Percentiles rank a stretch among this genome's conserved stretches.
These are phyloP conservation scores for Lerema accius DNA, from an alignment of 1,140 invertebrate genomes.

Conservation along the genomic window DNA sequence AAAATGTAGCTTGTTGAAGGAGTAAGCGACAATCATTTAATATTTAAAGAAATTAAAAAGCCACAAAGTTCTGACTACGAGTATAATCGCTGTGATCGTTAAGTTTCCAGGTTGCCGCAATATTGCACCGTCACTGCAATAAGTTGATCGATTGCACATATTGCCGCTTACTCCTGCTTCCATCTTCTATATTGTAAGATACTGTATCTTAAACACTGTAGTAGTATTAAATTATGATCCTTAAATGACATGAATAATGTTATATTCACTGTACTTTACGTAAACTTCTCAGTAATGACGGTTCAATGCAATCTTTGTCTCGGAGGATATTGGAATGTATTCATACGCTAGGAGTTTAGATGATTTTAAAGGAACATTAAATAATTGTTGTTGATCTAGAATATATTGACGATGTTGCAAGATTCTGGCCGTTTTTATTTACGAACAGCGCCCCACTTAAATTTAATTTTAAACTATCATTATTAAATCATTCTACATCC, in stretches of 20 bases:
- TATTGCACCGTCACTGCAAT: not conserved
- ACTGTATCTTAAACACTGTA: constrained; percentile 72
- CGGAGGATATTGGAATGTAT: constrained; percentile 54
- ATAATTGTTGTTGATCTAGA: constrained; percentile 72
- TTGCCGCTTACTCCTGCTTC: constrained; percentile 72
- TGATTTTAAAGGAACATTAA: constrained; percentile 51
- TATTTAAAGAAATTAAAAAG: constrained; percentile 4
- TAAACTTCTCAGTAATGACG: constrained; percentile 70
- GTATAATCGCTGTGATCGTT: not conserved
- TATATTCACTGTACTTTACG: constrained; percentile 66
- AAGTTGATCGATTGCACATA: not conserved
- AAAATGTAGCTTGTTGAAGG: constrained; percentile 67
- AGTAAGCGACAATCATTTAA: constrained; percentile 58
- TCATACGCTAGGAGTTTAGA: constrained; percentile 58
- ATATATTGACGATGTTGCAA: constrained; percentile 80
- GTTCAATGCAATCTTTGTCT: constrained; percentile 82
- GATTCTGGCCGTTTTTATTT: constrained; percentile 75
- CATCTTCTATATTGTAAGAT: constrained; percentile 69
- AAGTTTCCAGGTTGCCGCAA: constrained; percentile 10
- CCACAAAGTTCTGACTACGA: not conserved
- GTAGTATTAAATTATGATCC: constrained; percentile 72
- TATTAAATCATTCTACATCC: constrained; percentile 56
- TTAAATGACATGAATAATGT: constrained; percentile 69
- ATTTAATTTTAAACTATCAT: constrained; percentile 50
- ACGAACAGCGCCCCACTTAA: constrained; percentile 57